These are phyloP conservation scores for Menura novaehollandiae DNA, from an alignment of 2,113 vertebrate genomes.

Conservation along the genomic window DNA sequence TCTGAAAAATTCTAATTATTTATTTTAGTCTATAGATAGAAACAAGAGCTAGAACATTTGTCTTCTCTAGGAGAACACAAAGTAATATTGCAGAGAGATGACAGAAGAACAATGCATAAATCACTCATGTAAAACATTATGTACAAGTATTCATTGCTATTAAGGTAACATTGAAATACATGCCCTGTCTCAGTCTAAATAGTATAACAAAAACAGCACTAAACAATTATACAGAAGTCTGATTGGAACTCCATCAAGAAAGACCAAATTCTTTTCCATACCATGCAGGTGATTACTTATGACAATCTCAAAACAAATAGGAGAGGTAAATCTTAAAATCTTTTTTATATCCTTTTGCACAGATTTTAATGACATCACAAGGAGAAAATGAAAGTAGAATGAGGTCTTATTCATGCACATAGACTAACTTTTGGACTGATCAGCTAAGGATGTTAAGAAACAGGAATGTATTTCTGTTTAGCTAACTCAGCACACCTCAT, in stretches of 20 bases:
- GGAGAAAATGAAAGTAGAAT: not conserved
- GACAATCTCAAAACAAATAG: not conserved
- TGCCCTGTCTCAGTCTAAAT: not conserved
- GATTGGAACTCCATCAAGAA: not conserved
- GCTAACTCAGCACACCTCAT: not conserved
- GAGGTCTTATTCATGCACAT: not conserved
- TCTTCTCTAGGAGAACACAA: not conserved
- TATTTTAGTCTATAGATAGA: not conserved
- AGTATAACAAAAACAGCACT: not conserved
- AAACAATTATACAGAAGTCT: not conserved
- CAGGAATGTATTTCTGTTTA: not conserved
- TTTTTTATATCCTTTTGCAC: not conserved
- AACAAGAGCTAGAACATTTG: not conserved
- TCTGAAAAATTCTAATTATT: conserved; percentile 4
- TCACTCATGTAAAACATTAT: not conserved
- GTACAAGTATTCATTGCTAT: not conserved
- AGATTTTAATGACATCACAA: not conserved
- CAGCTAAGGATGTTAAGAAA: not conserved
- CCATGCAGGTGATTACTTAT: not conserved
- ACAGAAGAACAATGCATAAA: not conserved
- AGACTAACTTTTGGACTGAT: not conserved
- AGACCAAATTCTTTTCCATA: not conserved
- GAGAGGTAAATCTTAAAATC: not conserved
- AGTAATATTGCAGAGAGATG: not conserved
- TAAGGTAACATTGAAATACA: not conserved